A percentile compares a stretch with the other conserved stretches of the same genome.
phyloP scores from a whole-genome alignment of 2,113 vertebrate genomes.

The Delphinapterus leucas region DNA sequence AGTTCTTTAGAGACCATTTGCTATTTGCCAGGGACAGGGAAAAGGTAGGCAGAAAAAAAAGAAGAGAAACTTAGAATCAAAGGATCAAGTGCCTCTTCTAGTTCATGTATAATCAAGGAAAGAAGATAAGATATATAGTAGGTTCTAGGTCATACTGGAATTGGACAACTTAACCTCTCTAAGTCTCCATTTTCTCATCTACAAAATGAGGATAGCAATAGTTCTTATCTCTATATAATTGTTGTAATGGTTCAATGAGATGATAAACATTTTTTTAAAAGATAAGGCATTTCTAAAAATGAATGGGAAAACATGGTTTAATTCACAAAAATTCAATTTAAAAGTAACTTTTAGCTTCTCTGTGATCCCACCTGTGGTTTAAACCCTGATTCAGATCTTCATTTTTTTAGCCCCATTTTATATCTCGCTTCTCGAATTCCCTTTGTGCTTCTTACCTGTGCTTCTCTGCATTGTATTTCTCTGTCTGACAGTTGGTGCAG shows the following conservation, averaged over 20 bases:
- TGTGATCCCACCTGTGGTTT: not conserved
- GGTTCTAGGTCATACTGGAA: not conserved
- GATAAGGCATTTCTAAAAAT: not conserved
- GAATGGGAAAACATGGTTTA: not conserved
- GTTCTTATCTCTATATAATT: not conserved
- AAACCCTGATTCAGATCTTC: not conserved
- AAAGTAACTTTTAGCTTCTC: not conserved
- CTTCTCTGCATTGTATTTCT: not conserved
- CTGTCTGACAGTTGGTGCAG: not conserved
- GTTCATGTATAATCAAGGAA: not conserved
- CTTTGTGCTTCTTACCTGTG: not conserved
- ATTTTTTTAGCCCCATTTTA: not conserved
- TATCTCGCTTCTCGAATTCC: not conserved
- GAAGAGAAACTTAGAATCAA: not conserved
- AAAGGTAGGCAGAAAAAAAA: not conserved
- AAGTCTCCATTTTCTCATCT: not conserved
- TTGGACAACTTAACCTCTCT: not conserved
- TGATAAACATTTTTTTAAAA: not conserved
- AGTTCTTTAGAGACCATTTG: not conserved
- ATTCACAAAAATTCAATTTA: slow-evolving; percentile 10
- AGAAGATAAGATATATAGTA: not conserved
- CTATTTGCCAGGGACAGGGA: not conserved
- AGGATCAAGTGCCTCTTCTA: not conserved
- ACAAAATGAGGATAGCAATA: not conserved
- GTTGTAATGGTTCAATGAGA: not conserved